phyloP scores from a whole-genome alignment of 2,888 invertebrate genomes.

The Hedychridium roseum region DNA sequence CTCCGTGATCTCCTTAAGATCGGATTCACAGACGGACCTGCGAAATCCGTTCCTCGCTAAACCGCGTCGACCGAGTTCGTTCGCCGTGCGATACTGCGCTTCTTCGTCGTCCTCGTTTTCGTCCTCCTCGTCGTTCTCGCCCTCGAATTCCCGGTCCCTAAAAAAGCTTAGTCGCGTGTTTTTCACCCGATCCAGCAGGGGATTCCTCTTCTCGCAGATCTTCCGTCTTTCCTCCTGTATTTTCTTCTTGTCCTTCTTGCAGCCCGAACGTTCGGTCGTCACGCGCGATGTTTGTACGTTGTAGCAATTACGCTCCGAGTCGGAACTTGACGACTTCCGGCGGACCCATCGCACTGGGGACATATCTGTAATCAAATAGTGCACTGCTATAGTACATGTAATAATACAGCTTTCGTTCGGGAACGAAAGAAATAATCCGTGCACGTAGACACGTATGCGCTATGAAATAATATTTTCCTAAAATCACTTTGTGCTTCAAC shows the following conservation, averaged over 20 bases:
- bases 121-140: slow-evolving; percentile 32
- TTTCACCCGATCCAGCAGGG: slow-evolving; percentile 75
- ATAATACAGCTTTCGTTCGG: too few relatives aligned
- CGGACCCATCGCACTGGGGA: slow-evolving; percentile 72
- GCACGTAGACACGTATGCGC: too few relatives aligned
- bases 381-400: too few relatives aligned
- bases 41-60: slow-evolving; percentile 48
- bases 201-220: slow-evolving; percentile 73
- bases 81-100: slow-evolving; percentile 49
- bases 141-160: slow-evolving; percentile 48
- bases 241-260: slow-evolving; percentile 68
- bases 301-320: slow-evolving; percentile 74
- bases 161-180: slow-evolving; percentile 77
- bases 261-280: slow-evolving; percentile 64
- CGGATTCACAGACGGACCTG: slow-evolving; percentile 53
- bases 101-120: slow-evolving; percentile 25
- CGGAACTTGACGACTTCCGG: slow-evolving; percentile 70
- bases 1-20: slow-evolving; percentile 48
- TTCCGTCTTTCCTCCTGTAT: slow-evolving; percentile 63
- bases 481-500: too few relatives aligned
- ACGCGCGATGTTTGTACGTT: slow-evolving; percentile 68
- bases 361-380: too few relatives aligned
- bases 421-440: too few relatives aligned
- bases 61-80: slow-evolving; percentile 41
- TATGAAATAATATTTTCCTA: too few relatives aligned